phyloP scores from a whole-genome alignment of 2,113 vertebrate genomes.

The Alectura lathami region DNA sequence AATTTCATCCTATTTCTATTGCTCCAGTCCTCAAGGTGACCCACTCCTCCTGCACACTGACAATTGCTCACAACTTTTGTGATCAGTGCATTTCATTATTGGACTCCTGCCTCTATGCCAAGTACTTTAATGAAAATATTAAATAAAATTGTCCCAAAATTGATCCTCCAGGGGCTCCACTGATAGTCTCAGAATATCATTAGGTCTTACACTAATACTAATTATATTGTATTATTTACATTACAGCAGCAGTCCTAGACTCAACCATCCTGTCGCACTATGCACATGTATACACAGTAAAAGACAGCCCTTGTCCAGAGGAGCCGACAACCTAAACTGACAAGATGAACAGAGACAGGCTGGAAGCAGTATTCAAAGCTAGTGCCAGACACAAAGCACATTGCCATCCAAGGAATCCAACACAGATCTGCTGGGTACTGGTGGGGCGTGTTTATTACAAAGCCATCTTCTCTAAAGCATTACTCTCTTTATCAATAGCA shows the following conservation, averaged over 20 bases:
- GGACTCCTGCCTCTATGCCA: background rate
- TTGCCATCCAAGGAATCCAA: background rate
- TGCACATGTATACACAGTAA: rapidly evolving
- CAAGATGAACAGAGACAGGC: background rate
- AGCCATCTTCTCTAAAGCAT: background rate
- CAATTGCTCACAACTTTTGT: background rate
- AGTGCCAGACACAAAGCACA: background rate
- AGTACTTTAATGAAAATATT: constrained; percentile 42
- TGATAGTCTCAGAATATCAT: background rate
- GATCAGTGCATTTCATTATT: constrained; percentile 13
- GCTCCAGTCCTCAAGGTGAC: constrained; percentile 16
- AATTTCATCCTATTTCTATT: background rate
- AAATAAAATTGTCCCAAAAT: constrained; percentile 19
- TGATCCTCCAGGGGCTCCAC: background rate
- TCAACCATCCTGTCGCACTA: background rate
- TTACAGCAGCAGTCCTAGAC: background rate
- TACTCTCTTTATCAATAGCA: no score
- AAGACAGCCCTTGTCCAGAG: background rate
- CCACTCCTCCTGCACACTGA: background rate
- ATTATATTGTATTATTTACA: constrained; percentile 9
- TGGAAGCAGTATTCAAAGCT: background rate
- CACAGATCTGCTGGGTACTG: no score
- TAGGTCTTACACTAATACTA: background rate
- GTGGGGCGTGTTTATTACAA: background rate
- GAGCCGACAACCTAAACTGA: background rate